Evolutionary conservation across 2,797 vertebrate species (phyloP), one percentile per base, ranked within the genome.

Genomic region (Natrix natrix): DNA sequence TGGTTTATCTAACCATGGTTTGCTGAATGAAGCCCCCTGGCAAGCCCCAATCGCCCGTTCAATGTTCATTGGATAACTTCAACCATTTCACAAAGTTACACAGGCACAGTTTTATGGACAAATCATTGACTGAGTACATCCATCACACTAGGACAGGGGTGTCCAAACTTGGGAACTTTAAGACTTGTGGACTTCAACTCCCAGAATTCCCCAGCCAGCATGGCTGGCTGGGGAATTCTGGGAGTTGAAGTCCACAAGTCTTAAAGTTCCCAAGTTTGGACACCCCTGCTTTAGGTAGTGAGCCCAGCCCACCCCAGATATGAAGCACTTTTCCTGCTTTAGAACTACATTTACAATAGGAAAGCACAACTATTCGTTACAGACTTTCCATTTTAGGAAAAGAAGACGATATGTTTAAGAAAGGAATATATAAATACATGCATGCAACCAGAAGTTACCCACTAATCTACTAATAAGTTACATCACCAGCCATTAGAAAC

Each of bases 401-500:
- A 78, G 20, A 48, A 22, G 8, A 83, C 74, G 12, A 12, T 22
- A 48, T 2, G 20, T 83, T 48, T 83, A 12, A 48, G 37, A 83
- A 83, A 83, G 74, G 4, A 94, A 96, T 95, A 95, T 94, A 91
- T 86, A 97, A 97, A 96, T 89, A 95, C 93, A 96, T 94, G 97
- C 96, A 96, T 97, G 96, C 95, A 96, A 95, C 91, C 94, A 95
- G 92, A 96, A 95, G 96, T 94, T 93, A 90, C 60, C 69, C 94
- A 96, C 92, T 94, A 93, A 95, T 95, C 94, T 74, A 95, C 92
- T 66, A 95, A 95, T 94, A 90, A 61, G 94, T 96, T 93, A 96
- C 95, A 95, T 97, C 95, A 96, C 87, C 11, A 88, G 94, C 93
- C 97, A 96, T 96, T 96, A 96, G 95, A 94, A 95, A 91, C 93